These are phyloP conservation scores for Zaprionus nigranus DNA, from an alignment of 1,140 invertebrate genomes.

Conservation along the genomic window DNA sequence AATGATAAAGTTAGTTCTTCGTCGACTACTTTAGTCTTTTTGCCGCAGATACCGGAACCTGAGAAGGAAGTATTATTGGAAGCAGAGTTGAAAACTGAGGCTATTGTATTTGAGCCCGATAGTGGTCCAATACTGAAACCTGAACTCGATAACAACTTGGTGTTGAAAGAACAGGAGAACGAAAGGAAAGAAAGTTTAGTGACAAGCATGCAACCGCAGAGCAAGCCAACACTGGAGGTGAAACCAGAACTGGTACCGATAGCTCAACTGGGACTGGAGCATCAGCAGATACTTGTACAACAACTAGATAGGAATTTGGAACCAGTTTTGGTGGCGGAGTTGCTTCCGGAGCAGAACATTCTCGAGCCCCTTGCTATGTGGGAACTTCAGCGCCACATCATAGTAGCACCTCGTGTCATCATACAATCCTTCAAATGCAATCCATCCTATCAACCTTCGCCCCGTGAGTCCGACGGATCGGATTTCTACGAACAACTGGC, in stretches of 20 bases:
- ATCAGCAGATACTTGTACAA: background rate
- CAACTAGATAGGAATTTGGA: background rate
- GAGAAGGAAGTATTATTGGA: background rate
- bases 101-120: too few species aligned
- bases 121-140: too few species aligned
- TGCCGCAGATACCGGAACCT: background rate
- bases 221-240: background rate
- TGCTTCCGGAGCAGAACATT: background rate
- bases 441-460: conserved; percentile 26
- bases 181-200: background rate
- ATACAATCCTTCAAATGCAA: conserved; percentile 49
- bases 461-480: background rate
- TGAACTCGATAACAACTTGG: background rate
- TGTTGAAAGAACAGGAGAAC: background rate
- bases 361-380: background rate
- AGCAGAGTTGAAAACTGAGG: background rate
- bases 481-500: conserved; percentile 55
- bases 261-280: background rate
- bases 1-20: background rate
- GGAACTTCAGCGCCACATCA: conserved; percentile 42
- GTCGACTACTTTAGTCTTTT: background rate
- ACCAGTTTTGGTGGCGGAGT: background rate
- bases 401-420: conserved; percentile 45
- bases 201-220: background rate
- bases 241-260: background rate